Base-by-base conservation (phyloP, 2,888 invertebrate species). In the Linnaemya vulpina region DNA sequence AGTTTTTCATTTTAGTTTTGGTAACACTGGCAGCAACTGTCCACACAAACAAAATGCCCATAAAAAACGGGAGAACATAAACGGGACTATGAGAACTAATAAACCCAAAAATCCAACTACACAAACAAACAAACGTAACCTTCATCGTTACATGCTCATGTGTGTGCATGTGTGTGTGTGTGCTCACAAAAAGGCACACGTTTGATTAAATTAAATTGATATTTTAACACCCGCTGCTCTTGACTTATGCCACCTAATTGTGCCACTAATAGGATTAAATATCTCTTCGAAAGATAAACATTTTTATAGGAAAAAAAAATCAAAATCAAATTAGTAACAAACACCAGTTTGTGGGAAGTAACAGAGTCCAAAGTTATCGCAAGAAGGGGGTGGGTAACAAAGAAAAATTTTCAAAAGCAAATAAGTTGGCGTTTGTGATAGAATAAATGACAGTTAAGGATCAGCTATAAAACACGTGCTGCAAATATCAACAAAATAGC, bases 271-370 rank as follows among this genome's bases (percentile, higher is more conserved):
- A 88, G 87, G 90, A 88, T 91, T 91, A 90, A 87, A 78, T 82
- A 67, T 82, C 82, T 85, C 71, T 73, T 84, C 84, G 88, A 84
- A 86, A 68, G 68, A 62, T 76, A 17, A 62, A 43, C 43, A 70
- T 49, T 58, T 10, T 43, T 38, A 25, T 87, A 89, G 86, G 86
- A 88, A 87, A 75, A 84, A 74, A 80, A 87, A 86, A 90, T 90
- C 88, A 90, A 90, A 89, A 89, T 89, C 89, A 90, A 90, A 90
- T 90, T 90, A 90, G 90, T 87, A 74, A 58, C 43, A 80, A 84
- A 86, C 73, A 38, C 51, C 46, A 68, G 63, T 76, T 71, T 58
- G 58, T 58, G 46, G 80, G 63, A 53, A 74, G 73, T 68, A 60
- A 76, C n/a, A 40, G 58, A 60, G 7, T 55, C 11, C 22, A 40